Conservation (phyloP, 2,888 invertebrate species). For the Eupeodes latifasciatus region DNA sequence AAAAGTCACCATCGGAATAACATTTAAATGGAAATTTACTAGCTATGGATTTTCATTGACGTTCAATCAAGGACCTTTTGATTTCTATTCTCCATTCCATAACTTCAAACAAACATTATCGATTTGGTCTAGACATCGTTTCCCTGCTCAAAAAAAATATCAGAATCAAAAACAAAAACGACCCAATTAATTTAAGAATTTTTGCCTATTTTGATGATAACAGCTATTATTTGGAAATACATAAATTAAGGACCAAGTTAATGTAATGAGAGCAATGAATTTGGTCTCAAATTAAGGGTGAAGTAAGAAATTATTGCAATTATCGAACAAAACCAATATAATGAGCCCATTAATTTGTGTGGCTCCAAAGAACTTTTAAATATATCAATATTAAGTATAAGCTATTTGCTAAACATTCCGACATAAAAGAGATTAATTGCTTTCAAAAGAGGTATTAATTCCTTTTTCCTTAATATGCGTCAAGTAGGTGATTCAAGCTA, state of each 20-base stretch:
- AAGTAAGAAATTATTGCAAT: neutral
- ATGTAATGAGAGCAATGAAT: neutral
- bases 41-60: neutral
- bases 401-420: neutral
- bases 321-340: neutral
- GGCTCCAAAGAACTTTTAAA: neutral
- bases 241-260: neutral
- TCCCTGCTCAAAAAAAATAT: neutral
- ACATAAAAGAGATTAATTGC: neutral
- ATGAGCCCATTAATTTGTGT: neutral
- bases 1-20: neutral
- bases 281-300: neutral
- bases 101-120: neutral
- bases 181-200: neutral
- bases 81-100: neutral
- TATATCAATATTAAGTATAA: neutral
- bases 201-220: neutral
- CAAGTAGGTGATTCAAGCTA: neutral
- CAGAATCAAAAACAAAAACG: neutral
- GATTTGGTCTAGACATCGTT: conserved; percentile 2
- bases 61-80: neutral
- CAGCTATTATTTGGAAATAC: neutral
- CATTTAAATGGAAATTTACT: neutral
- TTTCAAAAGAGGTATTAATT: neutral
- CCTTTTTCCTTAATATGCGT: neutral